Evolutionary conservation across 2,113 vertebrate species (phyloP).

Genomic region (Podarcis cretensis): DNA sequence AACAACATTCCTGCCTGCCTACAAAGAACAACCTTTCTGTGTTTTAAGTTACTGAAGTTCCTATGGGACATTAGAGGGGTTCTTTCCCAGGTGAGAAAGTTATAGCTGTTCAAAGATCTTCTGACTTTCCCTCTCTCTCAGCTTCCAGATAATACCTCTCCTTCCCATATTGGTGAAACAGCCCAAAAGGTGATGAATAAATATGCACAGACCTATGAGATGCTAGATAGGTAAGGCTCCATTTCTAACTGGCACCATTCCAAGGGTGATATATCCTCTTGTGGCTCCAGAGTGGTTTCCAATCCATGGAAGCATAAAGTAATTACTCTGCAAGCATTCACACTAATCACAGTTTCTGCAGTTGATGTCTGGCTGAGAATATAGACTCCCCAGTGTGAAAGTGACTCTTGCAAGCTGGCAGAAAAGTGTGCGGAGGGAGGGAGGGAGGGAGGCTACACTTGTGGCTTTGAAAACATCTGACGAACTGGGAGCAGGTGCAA

Average conservation of each 20-base stretch:
- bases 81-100: neutral
- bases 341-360: neutral
- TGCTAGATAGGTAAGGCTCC: neutral
- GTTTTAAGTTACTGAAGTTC: neutral
- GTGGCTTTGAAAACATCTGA: conserved; percentile 13
- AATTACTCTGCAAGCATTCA: neutral
- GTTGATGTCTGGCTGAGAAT: neutral
- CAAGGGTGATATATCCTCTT: neutral
- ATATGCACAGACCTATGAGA: too few species aligned
- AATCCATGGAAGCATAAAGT: neutral
- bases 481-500: conserved; percentile 31
- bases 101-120: neutral
- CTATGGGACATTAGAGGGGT: neutral
- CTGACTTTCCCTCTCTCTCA: neutral
- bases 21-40: too few species aligned
- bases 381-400: neutral
- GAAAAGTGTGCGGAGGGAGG: too few species aligned
- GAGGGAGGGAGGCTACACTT: fast-evolving
- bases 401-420: neutral
- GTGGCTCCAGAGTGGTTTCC: neutral
- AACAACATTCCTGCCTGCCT: neutral
- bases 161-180: neutral
- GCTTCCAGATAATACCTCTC: neutral
- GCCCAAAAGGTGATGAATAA: too few species aligned
- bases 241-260: neutral